Evolutionary conservation across 1,140 invertebrate species (phyloP).

Genomic region (Colletes latitarsis): DNA sequence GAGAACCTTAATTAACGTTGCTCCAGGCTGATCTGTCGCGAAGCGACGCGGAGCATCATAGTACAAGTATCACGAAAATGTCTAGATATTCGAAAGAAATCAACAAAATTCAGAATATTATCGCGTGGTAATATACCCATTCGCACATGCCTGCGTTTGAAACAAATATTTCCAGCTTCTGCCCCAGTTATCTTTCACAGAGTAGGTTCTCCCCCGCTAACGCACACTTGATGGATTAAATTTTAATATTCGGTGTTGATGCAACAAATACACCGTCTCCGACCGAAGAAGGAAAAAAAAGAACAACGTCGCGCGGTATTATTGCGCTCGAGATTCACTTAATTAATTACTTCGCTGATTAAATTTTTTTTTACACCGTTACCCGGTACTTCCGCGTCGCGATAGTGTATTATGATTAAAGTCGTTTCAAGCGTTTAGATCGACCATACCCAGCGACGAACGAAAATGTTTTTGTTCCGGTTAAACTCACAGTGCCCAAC

Average conservation of each 20-base stretch:
- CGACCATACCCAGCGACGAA: background rate
- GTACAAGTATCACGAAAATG: too few species aligned
- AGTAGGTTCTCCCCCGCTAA: background rate
- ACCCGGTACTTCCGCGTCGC: background rate
- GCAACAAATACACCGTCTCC: background rate
- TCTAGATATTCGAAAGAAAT: too few species aligned
- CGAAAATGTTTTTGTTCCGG: constrained; percentile 44
- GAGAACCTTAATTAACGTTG: too few species aligned
- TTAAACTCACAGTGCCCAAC: constrained; percentile 21
- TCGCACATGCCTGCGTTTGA: too few species aligned
- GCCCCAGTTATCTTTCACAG: background rate
- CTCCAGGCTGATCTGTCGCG: too few species aligned
- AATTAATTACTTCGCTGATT: constrained; percentile 35
- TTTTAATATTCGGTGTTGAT: background rate
- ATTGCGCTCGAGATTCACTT: background rate
- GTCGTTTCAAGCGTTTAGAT: constrained; percentile 28
- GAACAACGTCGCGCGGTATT: too few species aligned
- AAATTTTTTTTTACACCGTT: constrained; percentile 34
- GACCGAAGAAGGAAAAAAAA: too few species aligned
- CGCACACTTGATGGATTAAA: background rate
- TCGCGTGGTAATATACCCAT: too few species aligned
- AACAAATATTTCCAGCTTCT: background rate
- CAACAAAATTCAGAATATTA: too few species aligned
- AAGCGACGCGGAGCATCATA: too few species aligned
- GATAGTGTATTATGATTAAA: constrained; percentile 40